A percentile compares a stretch with the other conserved stretches of the same genome.
Conservation (phyloP, 2,113 vertebrate species). For the Climacteris rufus region DNA sequence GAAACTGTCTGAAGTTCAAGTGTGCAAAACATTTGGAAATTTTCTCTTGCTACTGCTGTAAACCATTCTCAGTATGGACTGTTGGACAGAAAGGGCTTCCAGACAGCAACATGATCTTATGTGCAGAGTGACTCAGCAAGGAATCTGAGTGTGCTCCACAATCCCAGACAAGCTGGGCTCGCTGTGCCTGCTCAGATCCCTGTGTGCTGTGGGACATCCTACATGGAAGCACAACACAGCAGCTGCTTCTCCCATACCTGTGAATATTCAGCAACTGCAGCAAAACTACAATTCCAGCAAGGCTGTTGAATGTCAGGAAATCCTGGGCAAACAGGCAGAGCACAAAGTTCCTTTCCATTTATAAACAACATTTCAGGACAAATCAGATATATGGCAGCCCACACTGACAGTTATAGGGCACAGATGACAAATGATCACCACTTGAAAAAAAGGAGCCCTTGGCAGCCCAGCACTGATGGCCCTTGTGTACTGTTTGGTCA, state of each 20-base stretch:
- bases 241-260: neutral
- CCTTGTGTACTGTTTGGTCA: neutral
- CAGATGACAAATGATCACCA: neutral
- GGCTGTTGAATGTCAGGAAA: slow-evolving; percentile 33
- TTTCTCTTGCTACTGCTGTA: neutral
- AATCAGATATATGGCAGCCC: neutral
- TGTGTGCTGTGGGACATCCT: rapidly evolving
- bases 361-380: neutral
- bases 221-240: neutral
- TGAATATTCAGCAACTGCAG: neutral
- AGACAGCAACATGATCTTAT: neutral
- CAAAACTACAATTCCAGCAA: neutral
- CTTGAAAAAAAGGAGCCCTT: neutral
- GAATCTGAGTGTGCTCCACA: neutral
- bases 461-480: neutral
- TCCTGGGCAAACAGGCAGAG: slow-evolving; percentile 40
- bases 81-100: neutral
- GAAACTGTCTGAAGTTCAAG: slow-evolving; percentile 30
- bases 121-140: neutral
- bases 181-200: neutral
- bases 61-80: neutral
- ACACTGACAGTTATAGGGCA: neutral
- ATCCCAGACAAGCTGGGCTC: neutral
- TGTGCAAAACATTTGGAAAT: neutral
- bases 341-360: neutral